A percentile compares a stretch with the other conserved stretches of the same genome.
Conservation (phyloP, 2,797 vertebrate genomes). For the Rhincodon typus region DNA sequence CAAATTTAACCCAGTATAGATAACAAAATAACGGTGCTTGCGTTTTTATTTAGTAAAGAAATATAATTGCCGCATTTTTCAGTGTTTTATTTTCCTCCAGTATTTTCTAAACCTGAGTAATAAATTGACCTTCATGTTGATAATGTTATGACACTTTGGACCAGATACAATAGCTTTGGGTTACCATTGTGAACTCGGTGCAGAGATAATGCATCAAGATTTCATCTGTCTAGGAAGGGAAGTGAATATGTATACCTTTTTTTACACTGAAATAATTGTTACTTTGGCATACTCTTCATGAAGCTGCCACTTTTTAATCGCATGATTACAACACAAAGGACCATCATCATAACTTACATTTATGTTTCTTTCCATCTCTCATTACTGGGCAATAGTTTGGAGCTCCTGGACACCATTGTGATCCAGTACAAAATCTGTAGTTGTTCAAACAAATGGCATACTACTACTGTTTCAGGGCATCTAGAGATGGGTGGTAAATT, state of each 20-base stretch:
- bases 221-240: background rate
- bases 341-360: no score
- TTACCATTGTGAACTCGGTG: constrained; percentile 1
- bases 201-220: background rate
- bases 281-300: background rate
- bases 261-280: background rate
- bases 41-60: background rate
- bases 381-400: background rate
- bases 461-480: background rate
- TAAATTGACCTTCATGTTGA: background rate
- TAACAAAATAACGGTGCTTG: background rate
- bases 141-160: background rate
- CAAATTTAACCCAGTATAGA: background rate
- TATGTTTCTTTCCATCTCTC: background rate
- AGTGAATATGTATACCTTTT: background rate
- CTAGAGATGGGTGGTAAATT: background rate
- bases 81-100: background rate
- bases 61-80: background rate
- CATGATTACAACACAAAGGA: background rate
- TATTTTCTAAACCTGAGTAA: background rate
- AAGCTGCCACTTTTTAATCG: background rate
- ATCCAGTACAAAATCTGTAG: background rate
- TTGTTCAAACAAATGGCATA: background rate
- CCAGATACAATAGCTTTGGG: background rate
- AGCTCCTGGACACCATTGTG: background rate